Evolutionary conservation across 2,888 invertebrate genomes (phyloP).

Genomic region (Acrocera orbiculus): DNA sequence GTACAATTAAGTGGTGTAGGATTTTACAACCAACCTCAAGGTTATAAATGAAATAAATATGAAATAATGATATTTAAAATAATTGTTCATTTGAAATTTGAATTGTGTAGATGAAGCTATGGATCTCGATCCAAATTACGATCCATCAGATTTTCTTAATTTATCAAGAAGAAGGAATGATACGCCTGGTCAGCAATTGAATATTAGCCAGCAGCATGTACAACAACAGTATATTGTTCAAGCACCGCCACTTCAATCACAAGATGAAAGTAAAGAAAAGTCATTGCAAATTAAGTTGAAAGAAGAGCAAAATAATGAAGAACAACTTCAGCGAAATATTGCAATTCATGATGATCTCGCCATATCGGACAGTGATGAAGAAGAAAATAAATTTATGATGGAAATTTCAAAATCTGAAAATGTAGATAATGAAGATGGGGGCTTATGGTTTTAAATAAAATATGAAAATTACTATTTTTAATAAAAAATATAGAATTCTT

Average conservation of each 20-base stretch:
- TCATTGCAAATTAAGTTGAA: neutral
- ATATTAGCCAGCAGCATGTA: slow-evolving; percentile 8
- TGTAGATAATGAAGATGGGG: slow-evolving; percentile 12
- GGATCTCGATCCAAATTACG: slow-evolving; percentile 66
- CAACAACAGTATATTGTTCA: too few species aligned
- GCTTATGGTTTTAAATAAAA: slow-evolving; percentile 13
- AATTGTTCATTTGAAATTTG: neutral
- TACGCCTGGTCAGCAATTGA: slow-evolving; percentile 2
- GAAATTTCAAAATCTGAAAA: slow-evolving; percentile 11
- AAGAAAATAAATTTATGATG: slow-evolving; percentile 18
- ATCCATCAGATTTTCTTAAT: slow-evolving; percentile 64
- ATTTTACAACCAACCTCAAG: slow-evolving; percentile 38
- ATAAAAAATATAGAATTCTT: too few species aligned
- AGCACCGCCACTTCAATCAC: neutral
- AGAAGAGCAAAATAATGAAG: neutral
- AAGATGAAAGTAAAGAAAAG: neutral
- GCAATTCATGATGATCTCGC: slow-evolving; percentile 58
- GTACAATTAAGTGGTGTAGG: slow-evolving; percentile 51
- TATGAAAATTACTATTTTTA: neutral
- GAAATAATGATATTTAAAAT: neutral
- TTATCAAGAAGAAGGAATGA: slow-evolving; percentile 30
- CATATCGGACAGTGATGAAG: slow-evolving; percentile 60
- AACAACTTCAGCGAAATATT: slow-evolving; percentile 20
- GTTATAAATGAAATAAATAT: slow-evolving; percentile 14
- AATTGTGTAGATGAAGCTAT: slow-evolving; percentile 44